Evolutionary conservation across 2,888 invertebrate genomes (phyloP), one percentile per base, ranked within the genome.

Genomic region (Papilio demoleus): DNA sequence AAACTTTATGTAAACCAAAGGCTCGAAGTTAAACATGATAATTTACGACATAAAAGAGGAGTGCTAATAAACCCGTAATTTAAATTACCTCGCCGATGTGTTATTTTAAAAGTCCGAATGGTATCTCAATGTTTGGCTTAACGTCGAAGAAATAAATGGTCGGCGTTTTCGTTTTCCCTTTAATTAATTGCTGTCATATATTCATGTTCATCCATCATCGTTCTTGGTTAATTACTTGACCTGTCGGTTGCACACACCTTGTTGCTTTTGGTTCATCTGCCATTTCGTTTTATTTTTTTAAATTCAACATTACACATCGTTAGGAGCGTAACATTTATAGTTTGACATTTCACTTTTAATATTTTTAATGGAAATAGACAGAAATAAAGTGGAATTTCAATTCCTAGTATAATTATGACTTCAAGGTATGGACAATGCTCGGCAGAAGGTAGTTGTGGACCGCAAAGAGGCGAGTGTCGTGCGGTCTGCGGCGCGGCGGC

Each of bases 151-250:
- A 65, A 65, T 56, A 61, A 70, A 65, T 62, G 42, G 56, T 22
- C 69, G 45, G 24, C 53, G 45, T 61, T 65, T 70, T 65, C 61
- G 31, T 70, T 67, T 67, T 68, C 67, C 59, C 38, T 60, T 60
- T 50, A 69, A 61, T 71, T 69, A 67, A 71, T 62, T 69, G 71
- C 63, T 66, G 70, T 72, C 66, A 62, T 68, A 67, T 68, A 70
- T 47, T 62, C 64, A 47, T 63, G 59, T 60, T 62, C 74, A 74
- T 74, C 70, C 61, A 74, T 74, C 71, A 72, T 68, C 61, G 61
- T 61, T 27, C 42, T 42, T 66, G 58, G 64, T 70, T 72, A 69
- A 70, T 70, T 70, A 58, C 70, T 65, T 40, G 65, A 65, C 47
- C 45, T 70, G 72, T 71, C 70, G 60, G 31, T 50, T 66, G 53